phyloP scores from a whole-genome alignment of 2,113 vertebrate genomes.

The Bos javanicus region DNA sequence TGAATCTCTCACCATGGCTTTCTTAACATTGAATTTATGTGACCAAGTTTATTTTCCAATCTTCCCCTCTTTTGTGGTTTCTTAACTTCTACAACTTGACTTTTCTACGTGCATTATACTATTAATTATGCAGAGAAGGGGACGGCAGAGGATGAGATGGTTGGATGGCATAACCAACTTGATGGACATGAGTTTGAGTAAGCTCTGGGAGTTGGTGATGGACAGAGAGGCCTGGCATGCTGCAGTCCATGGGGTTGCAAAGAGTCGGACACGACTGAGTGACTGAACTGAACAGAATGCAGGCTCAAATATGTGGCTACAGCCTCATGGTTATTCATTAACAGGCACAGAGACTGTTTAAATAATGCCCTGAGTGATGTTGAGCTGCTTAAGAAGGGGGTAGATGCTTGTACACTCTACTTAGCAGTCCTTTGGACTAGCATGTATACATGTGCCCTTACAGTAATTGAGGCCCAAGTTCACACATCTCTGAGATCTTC shows the following conservation, averaged over 20 bases:
- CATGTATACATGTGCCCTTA: not conserved
- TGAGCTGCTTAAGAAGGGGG: not conserved
- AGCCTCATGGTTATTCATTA: slow-evolving; percentile 2
- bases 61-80: not conserved
- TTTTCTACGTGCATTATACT: not conserved
- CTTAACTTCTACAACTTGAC: not conserved
- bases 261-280: not conserved
- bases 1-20: not conserved
- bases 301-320: not conserved
- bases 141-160: not conserved
- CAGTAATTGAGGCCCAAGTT: not conserved
- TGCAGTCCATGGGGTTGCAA: not conserved
- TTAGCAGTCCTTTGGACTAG: not conserved
- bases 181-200: not conserved
- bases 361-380: not conserved
- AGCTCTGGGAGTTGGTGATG: not conserved
- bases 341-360: not conserved
- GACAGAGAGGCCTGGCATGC: not conserved
- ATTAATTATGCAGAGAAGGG: not conserved
- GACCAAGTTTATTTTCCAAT: not conserved
- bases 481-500: not conserved
- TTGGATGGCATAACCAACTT: not conserved
- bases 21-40: not conserved
- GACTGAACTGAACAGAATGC: not conserved
- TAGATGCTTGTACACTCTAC: not conserved